phyloP scores from a whole-genome alignment of 2,888 invertebrate species.

The Napeogenes inachia region DNA sequence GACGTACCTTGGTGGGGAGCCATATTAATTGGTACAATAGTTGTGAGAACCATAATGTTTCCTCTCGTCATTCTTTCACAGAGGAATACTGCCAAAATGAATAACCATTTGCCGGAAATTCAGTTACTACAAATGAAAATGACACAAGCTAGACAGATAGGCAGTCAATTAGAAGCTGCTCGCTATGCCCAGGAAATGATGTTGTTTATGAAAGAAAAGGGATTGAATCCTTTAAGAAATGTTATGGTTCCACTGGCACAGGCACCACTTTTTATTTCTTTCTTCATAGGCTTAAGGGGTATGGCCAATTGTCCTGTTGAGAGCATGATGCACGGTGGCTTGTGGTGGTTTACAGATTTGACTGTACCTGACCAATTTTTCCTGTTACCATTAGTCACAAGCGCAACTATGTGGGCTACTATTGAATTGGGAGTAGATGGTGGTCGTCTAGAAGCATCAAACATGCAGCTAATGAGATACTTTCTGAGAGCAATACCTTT shows the following conservation, averaged over 20 bases:
- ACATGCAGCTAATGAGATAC: constrained; percentile 85
- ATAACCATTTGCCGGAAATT: constrained; percentile 91
- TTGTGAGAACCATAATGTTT: constrained; percentile 86
- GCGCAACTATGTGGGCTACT: constrained; percentile 87
- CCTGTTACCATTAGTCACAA: constrained; percentile 89
- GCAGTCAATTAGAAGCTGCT: constrained; percentile 87
- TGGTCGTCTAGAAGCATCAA: constrained; percentile 80
- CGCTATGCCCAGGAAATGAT: constrained; percentile 87
- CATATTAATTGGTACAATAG: constrained; percentile 87
- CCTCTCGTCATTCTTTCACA: constrained; percentile 91
- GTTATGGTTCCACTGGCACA: constrained; percentile 87
- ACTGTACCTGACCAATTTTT: constrained; percentile 94
- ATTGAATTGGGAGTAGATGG: constrained; percentile 90
- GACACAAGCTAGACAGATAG: constrained; percentile 90
- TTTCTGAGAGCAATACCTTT: constrained; percentile 86
- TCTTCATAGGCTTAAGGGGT: constrained; percentile 90
- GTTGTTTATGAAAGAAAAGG: constrained; percentile 88
- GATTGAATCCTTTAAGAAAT: constrained; percentile 88
- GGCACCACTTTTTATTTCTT: constrained; percentile 94
- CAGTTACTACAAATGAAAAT: constrained; percentile 89
- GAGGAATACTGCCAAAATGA: constrained; percentile 87
- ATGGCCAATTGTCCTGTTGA: constrained; percentile 96
- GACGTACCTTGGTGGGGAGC: constrained; percentile 97
- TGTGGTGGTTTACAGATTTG: constrained; percentile 95
- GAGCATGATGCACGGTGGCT: constrained; percentile 91